Percentiles rank a stretch among this genome's conserved stretches.
phyloP scores from a whole-genome alignment of 2,113 vertebrate genomes.

The Serinus canaria region DNA sequence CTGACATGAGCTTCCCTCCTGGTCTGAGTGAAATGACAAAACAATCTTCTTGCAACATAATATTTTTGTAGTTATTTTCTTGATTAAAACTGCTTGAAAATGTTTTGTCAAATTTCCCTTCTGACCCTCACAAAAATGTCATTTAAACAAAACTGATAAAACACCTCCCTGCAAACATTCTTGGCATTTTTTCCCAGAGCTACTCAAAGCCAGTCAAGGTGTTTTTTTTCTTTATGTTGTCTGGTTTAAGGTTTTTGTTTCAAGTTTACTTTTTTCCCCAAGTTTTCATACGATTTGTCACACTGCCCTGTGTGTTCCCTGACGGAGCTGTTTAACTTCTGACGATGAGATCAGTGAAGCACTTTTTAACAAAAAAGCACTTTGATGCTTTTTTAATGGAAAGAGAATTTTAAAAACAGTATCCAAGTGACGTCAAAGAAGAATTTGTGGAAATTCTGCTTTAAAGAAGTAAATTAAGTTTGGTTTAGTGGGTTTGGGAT shows the following conservation, averaged over 20 bases:
- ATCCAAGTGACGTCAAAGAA: not conserved
- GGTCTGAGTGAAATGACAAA: not conserved
- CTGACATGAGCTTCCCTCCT: not conserved
- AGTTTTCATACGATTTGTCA: not conserved
- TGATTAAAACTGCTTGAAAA: not conserved
- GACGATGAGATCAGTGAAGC: not conserved
- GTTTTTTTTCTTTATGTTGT: not conserved
- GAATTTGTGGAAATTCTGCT: not conserved
- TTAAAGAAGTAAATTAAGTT: not conserved
- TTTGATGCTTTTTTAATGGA: slow-evolving; percentile 45
- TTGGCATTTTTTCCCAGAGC: not conserved
- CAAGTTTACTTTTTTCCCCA: not conserved
- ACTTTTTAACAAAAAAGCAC: not conserved
- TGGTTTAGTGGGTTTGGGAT: not conserved
- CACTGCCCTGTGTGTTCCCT: not conserved
- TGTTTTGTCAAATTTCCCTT: not conserved
- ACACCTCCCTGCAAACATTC: not conserved
- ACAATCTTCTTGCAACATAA: not conserved
- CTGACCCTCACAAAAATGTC: not conserved
- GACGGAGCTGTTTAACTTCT: not conserved
- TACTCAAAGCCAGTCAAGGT: not conserved
- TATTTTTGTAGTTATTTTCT: not conserved
- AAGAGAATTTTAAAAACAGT: not conserved
- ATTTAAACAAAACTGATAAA: not conserved
- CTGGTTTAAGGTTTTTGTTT: slow-evolving; percentile 33